Base-by-base conservation (phyloP, 2,888 invertebrate genomes). In the Drosophila nigricruria region DNA sequence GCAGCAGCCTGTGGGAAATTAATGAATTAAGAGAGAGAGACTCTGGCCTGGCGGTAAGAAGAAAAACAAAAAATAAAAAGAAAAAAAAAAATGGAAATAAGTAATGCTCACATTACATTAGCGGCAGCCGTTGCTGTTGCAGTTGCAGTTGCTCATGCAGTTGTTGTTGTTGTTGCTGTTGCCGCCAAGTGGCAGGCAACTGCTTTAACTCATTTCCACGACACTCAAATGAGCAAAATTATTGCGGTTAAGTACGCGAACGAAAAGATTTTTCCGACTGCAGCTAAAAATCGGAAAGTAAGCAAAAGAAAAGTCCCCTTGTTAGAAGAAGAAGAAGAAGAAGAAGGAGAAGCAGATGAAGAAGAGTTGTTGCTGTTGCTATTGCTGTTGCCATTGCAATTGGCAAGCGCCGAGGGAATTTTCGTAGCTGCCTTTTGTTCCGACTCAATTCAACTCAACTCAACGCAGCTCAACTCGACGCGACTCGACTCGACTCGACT, bases 161-260 rank as follows among this genome's bases (percentile, higher is more conserved):
- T n/a, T n/a, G 45, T 5, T 9, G 57, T 10, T 47, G 73, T 34
- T 27, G 57, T 18, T 53, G 71, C 40, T 34, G 61, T 78, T 81
- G 79, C 82, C 66, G 79, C 75, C 75, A 73, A 69, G 70, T 59
- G 80, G 80, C 66, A 85, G 70, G 70, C 77, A 68, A 70, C 69
- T 85, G 80, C 82, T 82, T 84, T 88, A 90, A 87, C 87, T 87
- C 90, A 87, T 87, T 87, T 87, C 87, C 87, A 87, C 87, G 87
- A 87, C 90, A 90, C 88, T 87, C 87, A 88, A 90, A 90, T 87
- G 87, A 84, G 89, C 84, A 87, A 90, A 87, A 87, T 87, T 90
- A 84, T 87, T 87, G 87, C 90, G 87, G 87, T 90, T 86, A 86
- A 86, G 85, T 85, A 85, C 85, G 82, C 88, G 82, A 82, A 64